Percentiles rank a stretch among this genome's conserved stretches.
Conservation (phyloP, 1,140 invertebrate species). For the Globodera rostochiensis region DNA sequence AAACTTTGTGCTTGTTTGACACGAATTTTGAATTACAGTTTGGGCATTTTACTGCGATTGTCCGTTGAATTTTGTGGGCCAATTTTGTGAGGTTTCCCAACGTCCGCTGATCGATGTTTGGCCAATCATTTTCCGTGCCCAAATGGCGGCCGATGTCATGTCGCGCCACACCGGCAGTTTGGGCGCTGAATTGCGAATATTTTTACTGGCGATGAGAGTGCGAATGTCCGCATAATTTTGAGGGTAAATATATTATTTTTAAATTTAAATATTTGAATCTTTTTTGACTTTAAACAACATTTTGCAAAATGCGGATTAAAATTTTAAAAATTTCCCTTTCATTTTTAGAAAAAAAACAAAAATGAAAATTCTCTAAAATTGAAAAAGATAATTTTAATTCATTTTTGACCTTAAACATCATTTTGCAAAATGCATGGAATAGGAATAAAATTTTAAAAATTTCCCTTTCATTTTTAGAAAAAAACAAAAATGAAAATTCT, state of each 20-base stretch:
- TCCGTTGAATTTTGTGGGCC: conserved; percentile 82
- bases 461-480: too few relatives aligned
- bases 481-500: too few relatives aligned
- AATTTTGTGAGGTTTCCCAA: conserved; percentile 85
- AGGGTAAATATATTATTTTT: not conserved
- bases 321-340: too few relatives aligned
- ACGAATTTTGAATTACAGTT: not conserved
- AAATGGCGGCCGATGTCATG: conserved; percentile 34
- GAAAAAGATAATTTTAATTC: too few relatives aligned
- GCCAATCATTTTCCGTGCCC: conserved; percentile 60
- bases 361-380: too few relatives aligned
- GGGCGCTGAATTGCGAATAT: not conserved
- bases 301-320: too few relatives aligned
- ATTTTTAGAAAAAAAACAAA: too few relatives aligned
- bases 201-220: conserved; percentile 39
- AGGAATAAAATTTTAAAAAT: too few relatives aligned
- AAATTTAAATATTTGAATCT: too few relatives aligned
- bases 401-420: too few relatives aligned
- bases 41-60: conserved; percentile 87
- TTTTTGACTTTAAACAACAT: too few relatives aligned
- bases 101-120: conserved; percentile 76
- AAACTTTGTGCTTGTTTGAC: not conserved
- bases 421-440: too few relatives aligned
- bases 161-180: conserved; percentile 12
- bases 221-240: conserved; percentile 16